Evolutionary conservation across 2,888 invertebrate species (phyloP).

Genomic region (Caenorhabditis sinica): DNA sequence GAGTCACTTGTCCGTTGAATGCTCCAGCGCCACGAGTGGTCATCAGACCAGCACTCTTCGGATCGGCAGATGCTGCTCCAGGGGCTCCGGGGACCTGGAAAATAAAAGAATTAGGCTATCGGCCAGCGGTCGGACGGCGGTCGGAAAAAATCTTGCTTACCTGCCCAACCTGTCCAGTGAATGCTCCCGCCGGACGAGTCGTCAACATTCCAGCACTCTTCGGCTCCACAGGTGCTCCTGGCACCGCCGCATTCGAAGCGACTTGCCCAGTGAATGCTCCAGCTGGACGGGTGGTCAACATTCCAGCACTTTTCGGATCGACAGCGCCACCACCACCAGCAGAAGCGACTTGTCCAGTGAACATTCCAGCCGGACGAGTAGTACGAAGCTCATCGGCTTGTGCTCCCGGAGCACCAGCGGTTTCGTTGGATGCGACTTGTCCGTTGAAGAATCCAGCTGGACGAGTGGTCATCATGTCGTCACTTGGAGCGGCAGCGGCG

Average conservation of each 20-base stretch:
- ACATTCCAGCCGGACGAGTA: slow-evolving; percentile 13
- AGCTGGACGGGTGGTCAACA: background rate
- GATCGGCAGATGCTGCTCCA: background rate
- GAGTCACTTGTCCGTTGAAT: background rate
- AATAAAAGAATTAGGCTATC: too few relatives aligned
- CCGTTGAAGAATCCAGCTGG: slow-evolving; percentile 21
- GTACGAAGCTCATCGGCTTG: background rate
- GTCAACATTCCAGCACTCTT: background rate
- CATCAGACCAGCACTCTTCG: background rate
- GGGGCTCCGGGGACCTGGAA: too few relatives aligned
- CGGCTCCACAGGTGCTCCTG: background rate
- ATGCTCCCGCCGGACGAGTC: background rate
- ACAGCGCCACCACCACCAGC: background rate
- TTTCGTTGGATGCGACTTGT: background rate
- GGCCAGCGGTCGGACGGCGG: too few relatives aligned
- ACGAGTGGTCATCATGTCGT: slow-evolving; percentile 28
- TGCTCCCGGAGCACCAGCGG: background rate
- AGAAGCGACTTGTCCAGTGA: background rate
- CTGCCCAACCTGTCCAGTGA: background rate
- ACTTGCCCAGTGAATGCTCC: slow-evolving; percentile 8
- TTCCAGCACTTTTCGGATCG: background rate
- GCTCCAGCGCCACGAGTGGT: slow-evolving; percentile 6
- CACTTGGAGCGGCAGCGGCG: background rate
- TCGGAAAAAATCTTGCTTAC: background rate
- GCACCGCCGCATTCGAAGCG: background rate